These are phyloP conservation scores for Acipenser ruthenus DNA, from an alignment of 2,797 vertebrate genomes.

Conservation along the genomic window DNA sequence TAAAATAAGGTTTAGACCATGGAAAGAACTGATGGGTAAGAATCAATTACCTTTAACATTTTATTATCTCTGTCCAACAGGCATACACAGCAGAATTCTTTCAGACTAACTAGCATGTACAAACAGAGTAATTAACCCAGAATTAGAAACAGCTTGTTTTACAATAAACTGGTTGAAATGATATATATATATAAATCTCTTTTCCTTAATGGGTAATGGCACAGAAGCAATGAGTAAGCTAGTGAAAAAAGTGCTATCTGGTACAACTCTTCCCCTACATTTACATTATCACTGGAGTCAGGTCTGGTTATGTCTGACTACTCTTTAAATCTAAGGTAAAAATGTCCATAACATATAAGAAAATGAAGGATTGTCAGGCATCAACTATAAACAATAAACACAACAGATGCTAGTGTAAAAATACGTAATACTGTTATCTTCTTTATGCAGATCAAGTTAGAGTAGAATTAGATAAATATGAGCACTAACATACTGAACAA, in stretches of 20 bases:
- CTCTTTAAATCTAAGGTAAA: too few species aligned
- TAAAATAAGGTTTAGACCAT: background rate
- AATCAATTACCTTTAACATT: slow-evolving; percentile 4
- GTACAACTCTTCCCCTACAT: too few species aligned
- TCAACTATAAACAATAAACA: too few species aligned
- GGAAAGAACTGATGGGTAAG: slow-evolving; percentile 1
- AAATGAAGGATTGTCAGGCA: too few species aligned
- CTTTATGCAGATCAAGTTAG: too few species aligned
- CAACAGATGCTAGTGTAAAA: too few species aligned
- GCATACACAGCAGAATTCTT: slow-evolving; percentile 2
- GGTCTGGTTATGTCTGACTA: too few species aligned
- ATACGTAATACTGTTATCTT: too few species aligned
- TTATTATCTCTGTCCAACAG: background rate
- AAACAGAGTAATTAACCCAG: slow-evolving; percentile 4
- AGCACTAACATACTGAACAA: too few species aligned
- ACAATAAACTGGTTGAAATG: slow-evolving; percentile 3
- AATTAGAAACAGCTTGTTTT: slow-evolving; percentile 8
- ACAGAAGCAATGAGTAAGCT: background rate
- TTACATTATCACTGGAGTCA: too few species aligned
- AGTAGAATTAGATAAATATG: too few species aligned
- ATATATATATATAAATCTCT: background rate
- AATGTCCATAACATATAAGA: too few species aligned
- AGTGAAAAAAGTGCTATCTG: background rate
- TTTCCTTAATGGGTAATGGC: background rate
- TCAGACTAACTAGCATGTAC: background rate